A percentile compares a stretch with the other conserved stretches of the same genome.
Evolutionary conservation across 2,797 vertebrate species (phyloP).

Genomic region (Hemitrygon akajei): DNA sequence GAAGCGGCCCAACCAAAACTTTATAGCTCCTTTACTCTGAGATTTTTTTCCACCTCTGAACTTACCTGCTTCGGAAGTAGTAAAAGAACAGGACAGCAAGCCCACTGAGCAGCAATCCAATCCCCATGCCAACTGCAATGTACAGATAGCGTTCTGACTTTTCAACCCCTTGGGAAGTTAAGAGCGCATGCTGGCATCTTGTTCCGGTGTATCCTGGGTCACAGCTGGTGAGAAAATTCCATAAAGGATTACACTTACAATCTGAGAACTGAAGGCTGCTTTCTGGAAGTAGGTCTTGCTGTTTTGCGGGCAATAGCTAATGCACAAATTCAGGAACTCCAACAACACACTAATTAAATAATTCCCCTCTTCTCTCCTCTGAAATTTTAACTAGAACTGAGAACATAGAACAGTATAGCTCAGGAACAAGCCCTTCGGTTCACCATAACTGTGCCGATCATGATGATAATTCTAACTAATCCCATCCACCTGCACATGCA

Average conservation of each 20-base stretch:
- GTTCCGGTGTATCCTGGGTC: slow-evolving; percentile 63
- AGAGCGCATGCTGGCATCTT: slow-evolving; percentile 61
- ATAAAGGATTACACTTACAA: background rate
- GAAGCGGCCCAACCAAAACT: no score
- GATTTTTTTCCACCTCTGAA: no score
- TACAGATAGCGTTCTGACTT: slow-evolving; percentile 59
- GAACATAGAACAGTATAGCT: no score
- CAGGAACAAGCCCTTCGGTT: no score
- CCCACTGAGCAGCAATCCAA: slow-evolving; percentile 56
- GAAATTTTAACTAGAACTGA: no score
- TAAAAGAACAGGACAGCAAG: slow-evolving; percentile 57
- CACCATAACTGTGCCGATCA: no score
- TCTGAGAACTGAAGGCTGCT: background rate
- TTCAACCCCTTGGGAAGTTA: slow-evolving; percentile 53
- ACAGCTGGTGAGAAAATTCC: slow-evolving; percentile 50
- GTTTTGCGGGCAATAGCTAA: background rate
- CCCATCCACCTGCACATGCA: no score
- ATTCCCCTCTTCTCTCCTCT: background rate
- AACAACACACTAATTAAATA: background rate
- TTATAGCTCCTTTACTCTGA: background rate
- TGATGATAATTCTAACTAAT: no score
- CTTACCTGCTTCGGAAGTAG: slow-evolving; percentile 60
- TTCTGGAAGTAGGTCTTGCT: background rate
- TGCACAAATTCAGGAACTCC: no score
- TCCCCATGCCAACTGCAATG: slow-evolving; percentile 58